Conservation (phyloP, 2,113 vertebrate genomes). For the Myotis brandtii region DNA sequence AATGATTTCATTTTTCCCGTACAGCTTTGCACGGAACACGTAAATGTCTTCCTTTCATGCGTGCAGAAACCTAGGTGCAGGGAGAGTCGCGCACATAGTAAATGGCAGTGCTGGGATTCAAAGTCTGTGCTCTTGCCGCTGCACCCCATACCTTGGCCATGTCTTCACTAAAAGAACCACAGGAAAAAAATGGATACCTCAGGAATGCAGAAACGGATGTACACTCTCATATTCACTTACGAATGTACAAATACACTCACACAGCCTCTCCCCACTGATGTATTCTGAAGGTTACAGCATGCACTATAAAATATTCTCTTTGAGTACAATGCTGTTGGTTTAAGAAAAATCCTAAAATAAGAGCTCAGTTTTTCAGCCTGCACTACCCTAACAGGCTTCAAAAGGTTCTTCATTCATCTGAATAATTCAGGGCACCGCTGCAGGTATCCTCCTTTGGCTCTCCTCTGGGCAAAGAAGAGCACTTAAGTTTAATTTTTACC, state of each 20-base stretch:
- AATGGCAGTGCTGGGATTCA: not conserved
- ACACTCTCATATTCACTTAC: too few species aligned
- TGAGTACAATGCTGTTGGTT: not conserved
- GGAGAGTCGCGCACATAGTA: too few species aligned
- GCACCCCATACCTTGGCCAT: accelerated
- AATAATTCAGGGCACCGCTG: not conserved
- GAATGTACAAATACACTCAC: accelerated
- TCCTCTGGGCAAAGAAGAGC: not conserved
- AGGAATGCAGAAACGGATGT: not conserved
- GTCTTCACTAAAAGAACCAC: not conserved
- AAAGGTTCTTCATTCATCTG: not conserved
- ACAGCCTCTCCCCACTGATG: not conserved
- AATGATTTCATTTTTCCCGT: not conserved
- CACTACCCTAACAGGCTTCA: not conserved
- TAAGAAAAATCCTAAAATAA: not conserved
- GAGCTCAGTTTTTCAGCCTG: not conserved
- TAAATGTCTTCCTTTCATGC: not conserved
- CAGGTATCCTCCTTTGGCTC: not conserved
- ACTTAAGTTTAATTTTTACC: constrained; percentile 47
- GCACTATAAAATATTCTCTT: not conserved
- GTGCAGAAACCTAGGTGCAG: not conserved
- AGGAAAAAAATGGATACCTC: not conserved
- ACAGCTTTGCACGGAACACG: not conserved
- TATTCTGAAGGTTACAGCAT: not conserved
- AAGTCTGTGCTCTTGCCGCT: not conserved